phyloP scores from a whole-genome alignment of 2,888 invertebrate species.

The Drosophila neutralis region DNA sequence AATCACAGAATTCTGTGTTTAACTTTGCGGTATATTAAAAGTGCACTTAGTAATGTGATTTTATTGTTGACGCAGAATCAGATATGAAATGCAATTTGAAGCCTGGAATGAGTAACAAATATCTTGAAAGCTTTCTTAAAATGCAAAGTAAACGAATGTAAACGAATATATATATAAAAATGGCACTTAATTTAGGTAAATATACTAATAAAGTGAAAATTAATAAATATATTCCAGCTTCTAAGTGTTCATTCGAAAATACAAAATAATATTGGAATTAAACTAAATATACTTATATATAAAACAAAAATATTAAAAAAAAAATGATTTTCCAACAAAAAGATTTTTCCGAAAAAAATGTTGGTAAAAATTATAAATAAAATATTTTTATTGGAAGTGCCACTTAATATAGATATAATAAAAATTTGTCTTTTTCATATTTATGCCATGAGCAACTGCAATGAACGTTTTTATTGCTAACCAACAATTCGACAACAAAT shows the following conservation, averaged over 20 bases:
- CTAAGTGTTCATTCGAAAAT: neutral
- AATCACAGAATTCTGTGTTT: neutral
- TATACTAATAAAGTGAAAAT: neutral
- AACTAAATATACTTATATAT: neutral
- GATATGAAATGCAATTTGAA: neutral
- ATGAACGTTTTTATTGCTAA: neutral
- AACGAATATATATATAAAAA: too few species aligned
- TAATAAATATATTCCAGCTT: neutral
- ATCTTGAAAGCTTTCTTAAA: neutral
- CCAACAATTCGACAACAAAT: conserved; percentile 11
- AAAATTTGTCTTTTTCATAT: neutral
- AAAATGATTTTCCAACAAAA: neutral
- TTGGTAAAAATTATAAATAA: neutral
- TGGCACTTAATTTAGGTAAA: neutral
- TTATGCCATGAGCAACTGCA: neutral
- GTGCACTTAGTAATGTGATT: neutral
- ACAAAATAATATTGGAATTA: neutral
- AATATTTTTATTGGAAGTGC: neutral
- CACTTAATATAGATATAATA: neutral
- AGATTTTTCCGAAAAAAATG: neutral
- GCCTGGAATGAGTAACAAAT: neutral
- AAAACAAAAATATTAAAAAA: neutral
- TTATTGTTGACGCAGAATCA: neutral
- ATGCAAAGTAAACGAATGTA: neutral
- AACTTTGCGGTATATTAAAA: neutral